Base-by-base conservation (phyloP, 2,797 vertebrate species). In the Sebastes itinus region DNA sequence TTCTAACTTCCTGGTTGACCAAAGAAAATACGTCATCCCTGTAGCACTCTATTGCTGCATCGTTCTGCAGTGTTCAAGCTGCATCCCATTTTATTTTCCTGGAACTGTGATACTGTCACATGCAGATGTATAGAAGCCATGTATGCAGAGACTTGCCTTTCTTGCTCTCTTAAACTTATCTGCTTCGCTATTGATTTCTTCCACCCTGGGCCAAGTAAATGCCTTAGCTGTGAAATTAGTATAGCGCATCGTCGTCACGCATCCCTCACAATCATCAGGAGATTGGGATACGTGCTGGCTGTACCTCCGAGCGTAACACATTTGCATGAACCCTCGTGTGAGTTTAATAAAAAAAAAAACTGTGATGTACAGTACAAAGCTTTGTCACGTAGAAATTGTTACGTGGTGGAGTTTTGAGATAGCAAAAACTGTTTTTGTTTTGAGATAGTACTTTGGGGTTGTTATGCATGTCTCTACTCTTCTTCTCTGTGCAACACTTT, bases 321-420 rank as follows among this genome's bases (percentile, higher is more conserved):
- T 93, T 92, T 87, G 83, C 88, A 92, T 91, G 75, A 90, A 80
- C 61, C 79, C 75, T 92, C 78, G 54, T 83, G 83, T 81, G 85
- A 86, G 79, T 88, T 80, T 77, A 80, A 80, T 86, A 78, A 86
- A 75, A 55, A 56, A 52, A 72, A 64, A 77, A 85, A 76, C 16
- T 59, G n/a, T 16, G 9, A 65, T 10, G 61, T 54, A 25, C 54
- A 25, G 22, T 46, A 46, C 59, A 70, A 80, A 62, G 54, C 80
- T 61, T 70, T 59, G 65, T 30, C 46, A 66, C 32, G 2, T 46
- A 67, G 13, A 52, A 20, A 42, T 46, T 64, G 55, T 68, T 67
- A 6, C 52, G 30, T 56, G 23, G 56, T 27, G 16, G 27, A 69
- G 33, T 27, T 82, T 38, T 38, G 35, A 38, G 35, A 38, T 38